phyloP scores from a whole-genome alignment of 2,888 invertebrate genomes.

The Pterostichus niger region DNA sequence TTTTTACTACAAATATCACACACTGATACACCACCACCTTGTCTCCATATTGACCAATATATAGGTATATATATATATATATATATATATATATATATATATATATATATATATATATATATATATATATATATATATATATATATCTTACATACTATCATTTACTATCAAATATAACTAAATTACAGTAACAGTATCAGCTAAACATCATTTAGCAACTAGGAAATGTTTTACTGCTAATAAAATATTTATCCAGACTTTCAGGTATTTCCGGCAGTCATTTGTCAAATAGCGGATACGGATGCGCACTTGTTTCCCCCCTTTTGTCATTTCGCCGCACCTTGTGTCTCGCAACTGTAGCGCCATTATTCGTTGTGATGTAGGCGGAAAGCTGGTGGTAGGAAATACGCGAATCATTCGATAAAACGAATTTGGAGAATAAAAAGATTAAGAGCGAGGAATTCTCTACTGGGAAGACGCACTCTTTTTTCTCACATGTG shows the following conservation, averaged over 20 bases:
- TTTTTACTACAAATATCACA: too few relatives aligned
- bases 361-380: constrained; percentile 6
- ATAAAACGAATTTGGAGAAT: constrained; percentile 62
- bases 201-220: constrained; percentile 13
- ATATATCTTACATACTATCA: neutral
- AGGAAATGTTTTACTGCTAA: constrained; percentile 21
- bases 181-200: neutral
- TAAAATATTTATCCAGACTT: constrained; percentile 49
- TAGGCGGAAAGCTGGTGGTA: constrained; percentile 16
- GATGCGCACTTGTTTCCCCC: constrained; percentile 33
- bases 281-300: constrained; percentile 47
- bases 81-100: too few relatives aligned
- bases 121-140: too few relatives aligned
- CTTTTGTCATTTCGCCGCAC: constrained; percentile 33
- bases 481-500: constrained; percentile 43
- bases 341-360: neutral
- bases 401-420: constrained; percentile 54
- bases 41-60: too few relatives aligned
- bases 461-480: constrained; percentile 54
- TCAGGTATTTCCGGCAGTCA: constrained; percentile 46
- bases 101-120: too few relatives aligned
- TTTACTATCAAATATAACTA: neutral
- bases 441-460: constrained; percentile 59
- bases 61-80: too few relatives aligned
- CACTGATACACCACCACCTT: too few relatives aligned